phyloP scores from a whole-genome alignment of 2,888 invertebrate genomes.

The Ceratothoa steindachneri region DNA sequence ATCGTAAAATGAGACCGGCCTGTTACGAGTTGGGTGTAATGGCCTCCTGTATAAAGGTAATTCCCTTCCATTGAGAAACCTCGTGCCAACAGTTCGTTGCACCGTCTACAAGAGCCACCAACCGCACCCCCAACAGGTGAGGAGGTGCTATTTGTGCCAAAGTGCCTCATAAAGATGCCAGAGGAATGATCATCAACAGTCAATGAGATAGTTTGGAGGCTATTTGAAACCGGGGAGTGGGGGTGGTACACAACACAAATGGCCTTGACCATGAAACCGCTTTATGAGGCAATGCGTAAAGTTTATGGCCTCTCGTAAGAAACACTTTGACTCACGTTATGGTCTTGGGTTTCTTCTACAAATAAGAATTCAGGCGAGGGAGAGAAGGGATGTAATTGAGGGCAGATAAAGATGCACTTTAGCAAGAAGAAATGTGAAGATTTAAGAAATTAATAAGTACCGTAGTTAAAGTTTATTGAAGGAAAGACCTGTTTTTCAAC shows the following conservation, averaged over 20 bases:
- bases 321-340: background rate
- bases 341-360: conserved; percentile 26
- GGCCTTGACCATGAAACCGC: conserved; percentile 42
- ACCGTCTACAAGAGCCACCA: background rate
- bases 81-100: background rate
- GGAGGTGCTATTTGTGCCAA: conserved; percentile 37
- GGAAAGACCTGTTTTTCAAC: too few relatives aligned
- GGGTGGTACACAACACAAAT: background rate
- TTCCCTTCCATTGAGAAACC: background rate
- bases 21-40: background rate
- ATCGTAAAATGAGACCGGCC: background rate
- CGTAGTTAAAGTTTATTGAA: too few relatives aligned
- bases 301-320: conserved; percentile 39
- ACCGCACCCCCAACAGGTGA: background rate
- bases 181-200: conserved; percentile 43
- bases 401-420: too few relatives aligned
- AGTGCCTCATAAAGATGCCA: conserved; percentile 43
- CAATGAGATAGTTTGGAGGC: conserved; percentile 42
- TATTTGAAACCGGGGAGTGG: conserved; percentile 27
- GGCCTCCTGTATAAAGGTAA: background rate
- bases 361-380: conserved; percentile 35
- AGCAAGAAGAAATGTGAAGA: too few relatives aligned
- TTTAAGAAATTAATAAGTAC: too few relatives aligned
- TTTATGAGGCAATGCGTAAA: conserved; percentile 44
- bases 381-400: too few relatives aligned